Base-by-base conservation (phyloP, 2,888 invertebrate genomes). In the Exocentrus adspersus region DNA sequence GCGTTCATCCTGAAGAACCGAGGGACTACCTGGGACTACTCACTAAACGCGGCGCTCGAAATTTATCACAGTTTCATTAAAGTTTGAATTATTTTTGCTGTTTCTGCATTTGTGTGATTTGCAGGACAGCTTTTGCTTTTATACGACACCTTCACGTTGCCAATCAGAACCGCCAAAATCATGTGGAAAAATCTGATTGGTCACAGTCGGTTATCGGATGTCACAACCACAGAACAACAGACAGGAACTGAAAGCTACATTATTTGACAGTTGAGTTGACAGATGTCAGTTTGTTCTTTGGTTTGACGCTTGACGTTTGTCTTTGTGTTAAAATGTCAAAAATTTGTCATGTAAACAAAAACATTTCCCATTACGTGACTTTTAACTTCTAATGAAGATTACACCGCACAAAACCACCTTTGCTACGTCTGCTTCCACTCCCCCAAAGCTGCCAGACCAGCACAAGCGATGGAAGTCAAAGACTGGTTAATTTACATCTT, bases 141-240 rank as follows among this genome's bases (percentile, higher is more conserved):
- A 50, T 42, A 51, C 50, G 43, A 62, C 56, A 60, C 42, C 50
- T 48, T 54, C 41, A 32, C 19, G 21, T 60, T 12, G 20, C 65
- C 43, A 65, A 65, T 65, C 54, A 58, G 41, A 61, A 63, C 53
- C 60, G 70, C 66, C 61, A 65, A 73, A 37, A 75, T 73, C 77
- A 78, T 78, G 78, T 78, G 78, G 76, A 77, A 64, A 42, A 32
- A 58, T 71, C 48, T 72, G 59, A 78, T 78, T 78, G 78, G 78
- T n/a, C n/a, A n/a, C n/a, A n/a, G 69, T 30, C 42, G 50, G 51
- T 19, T 21, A 3, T 48, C 20, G 4, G 21, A 48, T 12, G 12
- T n/a, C 24, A 30, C 30, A 30, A 30, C 5, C 30, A 30, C 6
- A 30, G 5, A 5, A 30, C 5, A 30, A 30, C 9, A 30, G n/a